phyloP scores from a whole-genome alignment of 2,113 vertebrate species.

The Colinus virginianus region DNA sequence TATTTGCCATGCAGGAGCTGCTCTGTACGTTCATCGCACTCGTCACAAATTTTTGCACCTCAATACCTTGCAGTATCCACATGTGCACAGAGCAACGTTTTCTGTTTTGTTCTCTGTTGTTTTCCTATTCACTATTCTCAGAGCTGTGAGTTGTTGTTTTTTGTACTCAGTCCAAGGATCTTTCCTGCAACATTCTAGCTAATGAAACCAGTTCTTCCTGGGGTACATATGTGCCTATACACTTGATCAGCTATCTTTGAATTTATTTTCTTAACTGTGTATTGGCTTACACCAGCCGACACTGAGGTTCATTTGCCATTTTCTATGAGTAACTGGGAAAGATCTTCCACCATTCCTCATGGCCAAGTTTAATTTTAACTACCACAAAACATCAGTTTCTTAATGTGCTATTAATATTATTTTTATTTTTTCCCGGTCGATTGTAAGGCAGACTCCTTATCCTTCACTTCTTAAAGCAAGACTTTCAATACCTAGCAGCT shows the following conservation, averaged over 20 bases:
- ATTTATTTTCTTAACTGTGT: neutral
- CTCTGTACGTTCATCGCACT: neutral
- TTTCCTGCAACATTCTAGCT: neutral
- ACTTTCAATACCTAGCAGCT: neutral
- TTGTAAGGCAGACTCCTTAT: neutral
- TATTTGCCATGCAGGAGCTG: neutral
- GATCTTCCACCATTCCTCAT: neutral
- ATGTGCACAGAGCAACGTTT: neutral
- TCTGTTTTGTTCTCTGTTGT: neutral
- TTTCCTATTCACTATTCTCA: neutral
- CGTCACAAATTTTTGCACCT: neutral
- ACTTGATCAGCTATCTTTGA: neutral
- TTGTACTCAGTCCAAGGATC: neutral
- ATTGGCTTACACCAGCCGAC: neutral
- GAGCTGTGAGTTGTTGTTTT: neutral
- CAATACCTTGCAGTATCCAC: neutral
- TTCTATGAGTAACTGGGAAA: neutral
- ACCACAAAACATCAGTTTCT: neutral
- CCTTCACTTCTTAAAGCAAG: neutral
- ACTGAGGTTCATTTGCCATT: neutral
- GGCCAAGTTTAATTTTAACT: neutral
- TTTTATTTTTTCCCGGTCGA: conserved; percentile 15
- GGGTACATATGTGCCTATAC: neutral
- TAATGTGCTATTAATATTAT: neutral
- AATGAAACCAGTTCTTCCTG: neutral